Evolutionary conservation across 1,140 invertebrate genomes (phyloP), one percentile per base, ranked within the genome.

Genomic region (Scylla paramamosain): DNA sequence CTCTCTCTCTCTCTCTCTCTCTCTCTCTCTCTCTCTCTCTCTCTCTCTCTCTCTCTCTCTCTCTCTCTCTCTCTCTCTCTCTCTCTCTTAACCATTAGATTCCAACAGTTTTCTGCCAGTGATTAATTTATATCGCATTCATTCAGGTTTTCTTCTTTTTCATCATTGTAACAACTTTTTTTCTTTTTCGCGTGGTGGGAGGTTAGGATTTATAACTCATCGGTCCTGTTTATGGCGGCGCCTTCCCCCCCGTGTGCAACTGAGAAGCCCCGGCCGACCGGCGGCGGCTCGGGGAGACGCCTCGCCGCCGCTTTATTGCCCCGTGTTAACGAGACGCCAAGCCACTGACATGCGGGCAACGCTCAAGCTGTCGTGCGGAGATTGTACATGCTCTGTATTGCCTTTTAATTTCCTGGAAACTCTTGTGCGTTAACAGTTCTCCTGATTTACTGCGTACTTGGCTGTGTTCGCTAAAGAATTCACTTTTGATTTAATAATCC

Each of bases 321-420:
- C 67, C 6, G 67, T 77, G 67, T n/a, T 77, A 77, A 77, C 67
- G 67, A 77, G 20, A n/a, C 67, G 25, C 67, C 67, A n/a, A 77
- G 67, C 67, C 67, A 25, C 67, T n/a, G 67, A 77, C 67, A 77
- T n/a, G 67, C 25, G 16, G 67, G 20, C 67, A n/a, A n/a, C 67
- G 67, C 67, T 77, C 67, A 77, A 77, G 67, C 67, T 77, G 67
- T 77, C 67, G 67, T 77, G 67, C 67, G 52, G 16, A 59, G 52
- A 12, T 59, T 59, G 52, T 59, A 12, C 16, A 2, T 77, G 25
- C n/a, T 25, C 6, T 20, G 4, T 77, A n/a, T n/a, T 77, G 67
- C 67, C 67, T 25, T n/a, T n/a, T 77, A n/a, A 77, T 77, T 77
- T 2, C 67, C 25, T n/a, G 16, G 52, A 59, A 20, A 39, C 2